phyloP scores from a whole-genome alignment of 1,140 invertebrate species.

The Geopemphigus sp. region DNA sequence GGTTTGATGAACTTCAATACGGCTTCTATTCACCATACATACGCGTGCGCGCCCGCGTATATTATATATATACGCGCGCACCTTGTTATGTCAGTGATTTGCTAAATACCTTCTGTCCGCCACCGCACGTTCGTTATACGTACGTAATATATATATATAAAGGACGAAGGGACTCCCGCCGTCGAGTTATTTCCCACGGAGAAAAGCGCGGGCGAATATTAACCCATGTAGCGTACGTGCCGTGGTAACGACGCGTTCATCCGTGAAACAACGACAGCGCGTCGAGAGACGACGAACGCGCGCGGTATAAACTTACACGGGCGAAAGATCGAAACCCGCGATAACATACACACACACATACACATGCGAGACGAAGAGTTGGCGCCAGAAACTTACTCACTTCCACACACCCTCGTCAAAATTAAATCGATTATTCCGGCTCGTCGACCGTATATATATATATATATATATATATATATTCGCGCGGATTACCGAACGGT shows the following conservation, averaged over 20 bases:
- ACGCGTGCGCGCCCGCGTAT: not conserved
- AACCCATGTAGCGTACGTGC: not conserved
- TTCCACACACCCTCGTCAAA: not conserved
- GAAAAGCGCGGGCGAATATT: not conserved
- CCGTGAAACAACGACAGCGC: not conserved
- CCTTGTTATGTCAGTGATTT: slow-evolving; percentile 28
- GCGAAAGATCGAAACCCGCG: too few species aligned
- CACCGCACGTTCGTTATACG: not conserved
- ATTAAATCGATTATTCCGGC: slow-evolving; percentile 5
- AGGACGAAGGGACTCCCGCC: too few species aligned
- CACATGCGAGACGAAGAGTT: not conserved
- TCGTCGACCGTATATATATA: too few species aligned
- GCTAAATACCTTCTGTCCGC: slow-evolving; percentile 16
- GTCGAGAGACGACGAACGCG: not conserved
- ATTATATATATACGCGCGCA: not conserved
- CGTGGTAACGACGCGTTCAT: not conserved
- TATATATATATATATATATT: not conserved
- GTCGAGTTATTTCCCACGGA: too few species aligned
- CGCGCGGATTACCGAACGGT: too few species aligned
- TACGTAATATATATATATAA: too few species aligned
- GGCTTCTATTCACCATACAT: not conserved
- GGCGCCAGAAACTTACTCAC: not conserved
- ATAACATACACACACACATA: not conserved
- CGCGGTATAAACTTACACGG: not conserved
- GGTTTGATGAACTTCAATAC: slow-evolving; percentile 49